Evolutionary conservation across 2,888 invertebrate species (phyloP), one percentile per base, ranked within the genome.

Genomic region (Formica aserva): DNA sequence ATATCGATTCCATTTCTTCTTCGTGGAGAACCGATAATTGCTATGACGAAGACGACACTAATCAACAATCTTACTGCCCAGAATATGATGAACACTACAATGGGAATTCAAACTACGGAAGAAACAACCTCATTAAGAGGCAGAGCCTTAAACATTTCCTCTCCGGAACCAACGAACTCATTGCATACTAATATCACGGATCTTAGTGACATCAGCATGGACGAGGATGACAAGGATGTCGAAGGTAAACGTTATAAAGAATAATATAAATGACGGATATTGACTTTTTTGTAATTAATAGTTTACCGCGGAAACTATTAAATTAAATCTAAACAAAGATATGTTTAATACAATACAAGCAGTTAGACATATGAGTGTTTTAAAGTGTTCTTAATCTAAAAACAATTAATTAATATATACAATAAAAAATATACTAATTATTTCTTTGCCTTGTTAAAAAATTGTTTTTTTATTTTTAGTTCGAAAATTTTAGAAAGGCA

Each of bases 121-220:
- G 91, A 88, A 26, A 81, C 80, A 13, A 65, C 71, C 1, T 67
- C 85, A 15, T 84, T 86, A 13, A 91, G 92, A 63, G 94, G 92
- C 11, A 91, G 94, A 22, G 94, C 94, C 4, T 74, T 94, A 55
- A 93, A 94, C 76, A 92, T 94, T 22, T 91, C 94, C 5, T 92
- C 93, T 0, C 86, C 92, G 13, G 94, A 94, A 78, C 93, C 94
- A 6, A 92, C 89, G 11, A 94, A 94, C 88, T 93, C 92, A 3
- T 86, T 94, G 84, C 93, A 94, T 85, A 91, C 93, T n/a, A 95
- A 94, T 87, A 87, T 95, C 60, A 94, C 95, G 55, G 97, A 97
- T 94, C 95, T 98, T n/a, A 97, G 97, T 93, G 97, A 98, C 94
- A 97, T 98, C 29, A 97, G 96, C 91, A 96, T 98, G 95, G 97